Conservation (phyloP, 1,140 invertebrate genomes). For the Oppia nitens region DNA sequence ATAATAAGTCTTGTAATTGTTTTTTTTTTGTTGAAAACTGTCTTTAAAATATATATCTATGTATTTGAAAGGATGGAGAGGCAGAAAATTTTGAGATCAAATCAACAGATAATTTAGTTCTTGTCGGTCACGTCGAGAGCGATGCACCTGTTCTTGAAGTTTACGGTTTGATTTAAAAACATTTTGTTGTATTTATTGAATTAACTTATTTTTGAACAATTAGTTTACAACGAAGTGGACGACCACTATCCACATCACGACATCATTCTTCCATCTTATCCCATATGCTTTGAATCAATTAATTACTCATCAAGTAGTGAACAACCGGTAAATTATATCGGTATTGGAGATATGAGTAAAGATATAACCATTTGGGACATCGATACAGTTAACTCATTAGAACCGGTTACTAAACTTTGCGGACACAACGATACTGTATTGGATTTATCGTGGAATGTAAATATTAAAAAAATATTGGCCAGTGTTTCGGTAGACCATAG, state of each 20-base stretch:
- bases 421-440: conserved; percentile 82
- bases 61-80: conserved; percentile 40
- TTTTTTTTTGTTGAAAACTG: background rate
- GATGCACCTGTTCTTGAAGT: conserved; percentile 71
- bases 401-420: conserved; percentile 47
- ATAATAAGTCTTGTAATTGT: conserved; percentile 9
- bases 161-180: conserved; percentile 42
- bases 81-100: conserved; percentile 71
- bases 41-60: background rate
- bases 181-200: conserved; percentile 8
- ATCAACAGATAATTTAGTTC: conserved; percentile 72
- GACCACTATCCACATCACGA: conserved; percentile 88
- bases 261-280: conserved; percentile 65
- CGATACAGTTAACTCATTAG: conserved; percentile 72
- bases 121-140: conserved; percentile 67
- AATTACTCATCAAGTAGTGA: conserved; percentile 53
- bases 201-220: no score
- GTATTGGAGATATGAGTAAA: conserved; percentile 75
- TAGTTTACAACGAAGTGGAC: conserved; percentile 72
- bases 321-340: conserved; percentile 59
- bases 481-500: conserved; percentile 79
- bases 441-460: conserved; percentile 73
- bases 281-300: conserved; percentile 79
- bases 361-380: conserved; percentile 88
- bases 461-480: conserved; percentile 60